Base-by-base conservation (phyloP, 2,113 vertebrate species). In the Lepus timidus region DNA sequence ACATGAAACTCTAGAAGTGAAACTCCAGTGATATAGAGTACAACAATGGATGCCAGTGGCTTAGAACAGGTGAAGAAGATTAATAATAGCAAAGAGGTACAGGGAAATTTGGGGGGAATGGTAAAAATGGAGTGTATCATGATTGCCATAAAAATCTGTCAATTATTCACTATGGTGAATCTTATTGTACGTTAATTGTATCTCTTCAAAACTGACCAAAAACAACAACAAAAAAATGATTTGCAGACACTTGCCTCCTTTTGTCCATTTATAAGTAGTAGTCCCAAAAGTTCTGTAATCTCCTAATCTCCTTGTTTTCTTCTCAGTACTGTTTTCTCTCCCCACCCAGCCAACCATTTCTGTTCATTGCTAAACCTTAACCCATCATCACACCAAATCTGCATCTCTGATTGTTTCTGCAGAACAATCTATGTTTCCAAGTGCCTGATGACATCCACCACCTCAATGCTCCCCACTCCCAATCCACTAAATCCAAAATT, bases 1-100 rank as follows among this genome's bases (percentile, higher is more conserved):
- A 80, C 36, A 62, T n/a, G 67, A 73, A 88, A 85, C 67, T 93
- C 68, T 71, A 93, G 29, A 85, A 39, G 20, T 23, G 89, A 80
- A 82, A 80, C 27, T 55, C 71, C n/a, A 73, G 82, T 33, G 39
- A 87, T 9, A 89, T 25, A 85, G 68, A 91, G 87, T 4, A 44
- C 17, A 64, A 33, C 36, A 71, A n/a, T 39, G 22, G 31, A 33
- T 86, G 70, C 49, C 25, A 80, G 49, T 68, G 8, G 20, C 51
- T 71, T 16, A 4, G 70, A 76, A 64, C 39, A 82, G 0, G 1
- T 62, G n/a, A 64, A 82, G 13, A 49, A 9, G 49, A 81, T 71
- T 93, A 90, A 89, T 29, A 78, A 44, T 44, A 44, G 16, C 62
- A 87, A 91, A 81, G 39, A 61, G 20, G 17, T 90, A 82, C 19